Percentiles rank a stretch among this genome's conserved stretches.
Evolutionary conservation across 2,888 invertebrate species (phyloP).

Genomic region (Geotrupes spiniger): DNA sequence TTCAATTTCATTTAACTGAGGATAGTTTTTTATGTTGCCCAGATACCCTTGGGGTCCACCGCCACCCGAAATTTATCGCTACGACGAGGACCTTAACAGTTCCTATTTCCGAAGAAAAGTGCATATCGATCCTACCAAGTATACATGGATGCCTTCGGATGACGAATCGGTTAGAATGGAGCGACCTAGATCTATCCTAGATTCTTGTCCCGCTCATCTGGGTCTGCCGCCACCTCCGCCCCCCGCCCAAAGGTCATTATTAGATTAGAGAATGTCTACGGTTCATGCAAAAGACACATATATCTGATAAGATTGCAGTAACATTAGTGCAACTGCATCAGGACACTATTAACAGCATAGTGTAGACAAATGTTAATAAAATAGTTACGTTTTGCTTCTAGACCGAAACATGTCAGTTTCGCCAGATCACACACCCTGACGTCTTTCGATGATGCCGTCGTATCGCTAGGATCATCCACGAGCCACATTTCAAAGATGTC

Average conservation of each 20-base stretch:
- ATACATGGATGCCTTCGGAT: conserved; percentile 77
- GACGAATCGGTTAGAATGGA: conserved; percentile 72
- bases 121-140: conserved; percentile 72
- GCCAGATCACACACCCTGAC: conserved; percentile 84
- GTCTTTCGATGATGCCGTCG: conserved; percentile 73
- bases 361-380: too few relatives aligned
- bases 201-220: conserved; percentile 35
- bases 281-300: too few relatives aligned
- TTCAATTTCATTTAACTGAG: too few relatives aligned
- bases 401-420: conserved; percentile 88
- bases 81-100: conserved; percentile 73
- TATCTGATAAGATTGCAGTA: too few relatives aligned
- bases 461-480: conserved; percentile 44
- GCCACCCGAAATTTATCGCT: conserved; percentile 60
- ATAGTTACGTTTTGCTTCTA: conserved; percentile 50
- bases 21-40: conserved; percentile 15
- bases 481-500: conserved; percentile 49
- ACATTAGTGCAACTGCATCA: too few relatives aligned
- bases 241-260: conserved; percentile 22
- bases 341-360: too few relatives aligned
- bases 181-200: conserved; percentile 56
- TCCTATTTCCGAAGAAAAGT: conserved; percentile 80
- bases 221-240: conserved; percentile 30
- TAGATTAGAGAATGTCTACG: too few relatives aligned
- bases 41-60: conserved; percentile 62